Conservation (phyloP, 2,888 invertebrate genomes). For the Plagodis pulveraria region DNA sequence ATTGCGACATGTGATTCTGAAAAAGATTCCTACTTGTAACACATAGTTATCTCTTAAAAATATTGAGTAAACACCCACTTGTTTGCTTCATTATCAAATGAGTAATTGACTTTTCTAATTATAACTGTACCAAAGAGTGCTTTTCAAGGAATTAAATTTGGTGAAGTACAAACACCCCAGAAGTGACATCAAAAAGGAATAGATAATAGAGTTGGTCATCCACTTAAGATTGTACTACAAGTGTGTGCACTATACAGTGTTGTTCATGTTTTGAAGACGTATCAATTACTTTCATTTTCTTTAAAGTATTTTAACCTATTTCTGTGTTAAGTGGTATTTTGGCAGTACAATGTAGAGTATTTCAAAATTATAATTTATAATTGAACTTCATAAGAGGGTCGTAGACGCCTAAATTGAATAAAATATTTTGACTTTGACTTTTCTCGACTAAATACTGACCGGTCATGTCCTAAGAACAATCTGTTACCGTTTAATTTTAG, state of each 20-base stretch:
- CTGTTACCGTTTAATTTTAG: too few species aligned
- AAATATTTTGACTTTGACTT: too few species aligned
- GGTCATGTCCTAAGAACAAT: too few species aligned
- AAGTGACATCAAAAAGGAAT: conserved; percentile 20
- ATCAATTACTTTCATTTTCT: conserved; percentile 17
- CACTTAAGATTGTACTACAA: conserved; percentile 27
- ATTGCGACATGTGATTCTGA: conserved; percentile 21
- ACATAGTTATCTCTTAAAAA: conserved; percentile 11
- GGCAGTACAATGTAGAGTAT: too few species aligned
- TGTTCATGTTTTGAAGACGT: conserved; percentile 28
- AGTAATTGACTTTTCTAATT: conserved; percentile 23
- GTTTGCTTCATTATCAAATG: conserved; percentile 13
- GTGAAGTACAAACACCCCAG: conserved; percentile 22
- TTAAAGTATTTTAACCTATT: conserved; percentile 1
- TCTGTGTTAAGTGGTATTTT: too few species aligned
- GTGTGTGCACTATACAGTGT: conserved; percentile 26
- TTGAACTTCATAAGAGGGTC: too few species aligned
- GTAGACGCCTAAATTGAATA: too few species aligned
- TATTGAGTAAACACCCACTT: conserved; percentile 4
- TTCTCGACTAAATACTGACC: too few species aligned
- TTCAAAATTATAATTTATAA: too few species aligned
- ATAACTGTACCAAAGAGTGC: conserved; percentile 6
- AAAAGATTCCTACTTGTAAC: conserved; percentile 18
- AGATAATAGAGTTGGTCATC: conserved; percentile 16
- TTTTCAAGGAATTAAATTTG: conserved; percentile 20